Percentiles rank a stretch among this genome's conserved stretches.
Evolutionary conservation across 2,113 vertebrate genomes (phyloP).

Genomic region (Catharus fuscescens): DNA sequence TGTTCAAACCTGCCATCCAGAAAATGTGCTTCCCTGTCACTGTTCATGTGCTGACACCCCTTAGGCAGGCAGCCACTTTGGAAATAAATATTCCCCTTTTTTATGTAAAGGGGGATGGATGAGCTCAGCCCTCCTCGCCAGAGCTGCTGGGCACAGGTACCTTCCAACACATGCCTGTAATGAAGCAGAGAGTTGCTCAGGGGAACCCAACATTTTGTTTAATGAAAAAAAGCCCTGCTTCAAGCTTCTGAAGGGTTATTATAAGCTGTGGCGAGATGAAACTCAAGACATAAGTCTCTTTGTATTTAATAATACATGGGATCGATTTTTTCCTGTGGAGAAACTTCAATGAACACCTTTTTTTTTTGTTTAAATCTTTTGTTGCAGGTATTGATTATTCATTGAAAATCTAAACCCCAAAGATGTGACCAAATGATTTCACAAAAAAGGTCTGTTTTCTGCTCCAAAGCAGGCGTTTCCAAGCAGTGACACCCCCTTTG

Average conservation of each 20-base stretch:
- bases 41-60: not conserved
- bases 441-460: not conserved
- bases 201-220: not conserved
- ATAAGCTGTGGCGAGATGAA: not conserved
- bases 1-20: not conserved
- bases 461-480: not conserved
- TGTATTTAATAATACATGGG: constrained; percentile 14
- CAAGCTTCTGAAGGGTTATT: constrained; percentile 14
- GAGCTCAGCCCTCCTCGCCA: not conserved
- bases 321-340: not conserved
- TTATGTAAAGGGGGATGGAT: not conserved
- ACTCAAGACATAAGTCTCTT: not conserved
- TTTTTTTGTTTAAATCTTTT: not conserved
- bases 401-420: constrained; percentile 1
- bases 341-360: not conserved
- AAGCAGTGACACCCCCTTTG: not conserved
- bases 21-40: not conserved
- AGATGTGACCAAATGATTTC: not conserved
- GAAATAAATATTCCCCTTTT: not conserved
- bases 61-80: not conserved
- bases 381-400: constrained; percentile 12
- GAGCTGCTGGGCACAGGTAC: not conserved
- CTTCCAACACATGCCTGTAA: not conserved
- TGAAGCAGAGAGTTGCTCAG: not conserved
- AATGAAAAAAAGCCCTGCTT: not conserved